phyloP scores from a whole-genome alignment of 2,797 vertebrate genomes.

The Pteropus rufus region DNA sequence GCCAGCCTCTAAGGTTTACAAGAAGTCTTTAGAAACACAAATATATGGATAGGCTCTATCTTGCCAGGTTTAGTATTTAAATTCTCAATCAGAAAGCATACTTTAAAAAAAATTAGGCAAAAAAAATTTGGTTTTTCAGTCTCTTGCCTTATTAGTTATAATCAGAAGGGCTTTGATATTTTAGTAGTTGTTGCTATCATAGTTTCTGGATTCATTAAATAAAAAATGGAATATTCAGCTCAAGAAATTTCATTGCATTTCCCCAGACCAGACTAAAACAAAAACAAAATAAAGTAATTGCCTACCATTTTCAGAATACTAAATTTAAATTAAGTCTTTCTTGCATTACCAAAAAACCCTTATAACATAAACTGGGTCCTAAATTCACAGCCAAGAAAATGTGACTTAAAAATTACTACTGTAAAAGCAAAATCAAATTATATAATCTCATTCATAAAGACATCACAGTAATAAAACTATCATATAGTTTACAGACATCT shows the following conservation, averaged over 20 bases:
- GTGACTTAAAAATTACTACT: conserved; percentile 12
- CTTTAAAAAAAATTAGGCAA: neutral
- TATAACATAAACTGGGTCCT: neutral
- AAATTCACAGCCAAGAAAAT: conserved; percentile 30
- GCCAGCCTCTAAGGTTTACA: neutral
- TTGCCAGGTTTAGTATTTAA: neutral
- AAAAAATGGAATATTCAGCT: neutral
- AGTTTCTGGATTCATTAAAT: neutral
- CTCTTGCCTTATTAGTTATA: neutral
- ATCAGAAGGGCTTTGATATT: neutral
- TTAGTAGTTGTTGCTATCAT: neutral
- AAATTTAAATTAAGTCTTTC: neutral
- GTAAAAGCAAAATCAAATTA: conserved; percentile 10
- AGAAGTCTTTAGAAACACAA: neutral
- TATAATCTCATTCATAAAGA: conserved; percentile 12
- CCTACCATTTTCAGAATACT: conserved; percentile 22
- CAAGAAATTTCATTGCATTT: neutral
- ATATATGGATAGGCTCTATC: neutral
- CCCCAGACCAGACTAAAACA: neutral
- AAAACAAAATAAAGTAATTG: neutral
- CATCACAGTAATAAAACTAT: neutral
- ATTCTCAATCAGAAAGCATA: neutral
- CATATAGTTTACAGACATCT: neutral
- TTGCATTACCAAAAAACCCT: neutral
- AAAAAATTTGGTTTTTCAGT: neutral